Evolutionary conservation across 2,888 invertebrate genomes (phyloP), one percentile per base, ranked within the genome.

Genomic region (Schrankia costaestrigalis): DNA sequence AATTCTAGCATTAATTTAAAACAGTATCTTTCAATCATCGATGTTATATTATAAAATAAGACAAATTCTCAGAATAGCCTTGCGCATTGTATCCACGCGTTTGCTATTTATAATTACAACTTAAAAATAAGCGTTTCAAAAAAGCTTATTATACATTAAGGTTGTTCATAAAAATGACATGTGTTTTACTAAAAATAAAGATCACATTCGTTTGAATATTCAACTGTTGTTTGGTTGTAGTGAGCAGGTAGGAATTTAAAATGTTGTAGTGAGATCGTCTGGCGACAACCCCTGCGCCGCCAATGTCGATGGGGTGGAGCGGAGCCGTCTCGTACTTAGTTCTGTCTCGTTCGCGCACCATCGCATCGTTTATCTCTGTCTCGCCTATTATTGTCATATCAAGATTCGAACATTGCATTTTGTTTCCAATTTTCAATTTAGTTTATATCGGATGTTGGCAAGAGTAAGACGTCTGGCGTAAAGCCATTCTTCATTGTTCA

Each of bases 361-460:
- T 40, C 42, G 51, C 51, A 56, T 47, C 27, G 53, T 52, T 68
- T 78, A 78, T 78, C 75, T 77, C 80, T 55, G 78, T 86, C 81
- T 81, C 81, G 74, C 77, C 80, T 82, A 80, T 87, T 87, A 86
- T 87, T 86, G 84, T 85, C 83, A 85, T 84, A 84, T 85, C 81
- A 80, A 82, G 83, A 84, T 85, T 81, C 75, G 79, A 84, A 78
- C 79, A 83, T 84, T 82, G 81, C 84, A 84, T 84, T 84, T 85
- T 84, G 83, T 84, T 84, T 83, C 80, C 80, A 83, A 86, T 84
- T 85, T 86, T 85, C 79, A 81, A 87, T 86, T 87, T 86, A 87
- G 86, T 87, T 86, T 78, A 86, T 85, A 85, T 86, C 77, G 77
- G 81, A 83, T 83, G 81, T 83, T 82, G 83, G 82, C 78, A 75